These are phyloP conservation scores for Saimiri boliviensis DNA, from an alignment of 2,113 vertebrate genomes.

Conservation along the genomic window DNA sequence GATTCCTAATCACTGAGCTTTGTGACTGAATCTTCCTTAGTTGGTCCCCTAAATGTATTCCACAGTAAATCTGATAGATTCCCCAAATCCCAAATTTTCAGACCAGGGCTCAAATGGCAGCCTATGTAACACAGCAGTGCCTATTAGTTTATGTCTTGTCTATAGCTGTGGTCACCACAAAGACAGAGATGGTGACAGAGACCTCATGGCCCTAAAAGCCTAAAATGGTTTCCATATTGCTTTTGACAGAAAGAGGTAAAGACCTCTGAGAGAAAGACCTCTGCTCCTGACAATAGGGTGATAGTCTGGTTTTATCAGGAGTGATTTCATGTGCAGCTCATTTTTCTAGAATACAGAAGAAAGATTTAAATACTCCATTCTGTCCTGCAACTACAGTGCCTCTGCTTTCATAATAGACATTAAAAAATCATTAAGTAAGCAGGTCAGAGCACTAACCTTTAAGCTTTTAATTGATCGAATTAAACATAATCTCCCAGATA, in stretches of 20 bases:
- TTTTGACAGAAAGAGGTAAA: background rate
- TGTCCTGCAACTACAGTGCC: fast-evolving
- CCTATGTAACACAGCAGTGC: background rate
- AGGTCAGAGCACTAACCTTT: background rate
- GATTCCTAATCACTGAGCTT: background rate
- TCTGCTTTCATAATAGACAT: background rate
- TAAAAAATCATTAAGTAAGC: background rate
- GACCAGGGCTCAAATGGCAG: background rate
- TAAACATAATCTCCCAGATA: background rate
- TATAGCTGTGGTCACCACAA: background rate
- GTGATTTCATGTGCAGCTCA: background rate
- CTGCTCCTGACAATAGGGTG: background rate
- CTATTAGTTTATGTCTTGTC: background rate
- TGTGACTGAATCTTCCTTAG: background rate
- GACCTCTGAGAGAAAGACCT: background rate
- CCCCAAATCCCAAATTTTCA: background rate
- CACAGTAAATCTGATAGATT: background rate
- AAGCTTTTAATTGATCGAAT: background rate
- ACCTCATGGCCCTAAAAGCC: background rate
- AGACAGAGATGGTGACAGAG: background rate
- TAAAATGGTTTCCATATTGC: background rate
- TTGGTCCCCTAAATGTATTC: background rate
- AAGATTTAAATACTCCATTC: background rate
- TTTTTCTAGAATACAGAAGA: background rate
- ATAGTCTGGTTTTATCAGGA: background rate